These are phyloP conservation scores for Gymnocheta viridis DNA, from an alignment of 2,888 invertebrate genomes.

Conservation along the genomic window DNA sequence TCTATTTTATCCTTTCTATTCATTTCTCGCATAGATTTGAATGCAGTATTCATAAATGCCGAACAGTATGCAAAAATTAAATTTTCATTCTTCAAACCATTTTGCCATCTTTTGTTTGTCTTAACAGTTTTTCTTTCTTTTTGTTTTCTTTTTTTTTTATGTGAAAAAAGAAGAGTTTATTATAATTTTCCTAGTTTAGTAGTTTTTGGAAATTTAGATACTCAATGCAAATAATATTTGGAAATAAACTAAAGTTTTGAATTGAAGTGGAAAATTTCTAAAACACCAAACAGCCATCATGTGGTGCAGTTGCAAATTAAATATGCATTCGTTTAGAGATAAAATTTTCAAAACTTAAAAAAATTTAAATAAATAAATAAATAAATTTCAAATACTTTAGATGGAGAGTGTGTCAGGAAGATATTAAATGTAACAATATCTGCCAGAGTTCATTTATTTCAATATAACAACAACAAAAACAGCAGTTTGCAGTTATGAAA, in stretches of 20 bases:
- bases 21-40: slow-evolving; percentile 10
- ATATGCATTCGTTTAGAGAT: slow-evolving; percentile 33
- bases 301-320: slow-evolving; percentile 27
- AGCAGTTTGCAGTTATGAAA: too few relatives aligned
- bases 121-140: neutral
- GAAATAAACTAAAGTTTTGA: slow-evolving; percentile 43
- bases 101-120: slow-evolving; percentile 14
- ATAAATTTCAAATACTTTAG: neutral
- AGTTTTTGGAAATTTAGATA: slow-evolving; percentile 46
- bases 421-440: too few relatives aligned
- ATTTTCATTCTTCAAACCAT: neutral
- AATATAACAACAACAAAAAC: too few relatives aligned
- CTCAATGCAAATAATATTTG: slow-evolving; percentile 52
- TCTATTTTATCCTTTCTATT: slow-evolving; percentile 15
- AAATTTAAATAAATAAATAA: slow-evolving; percentile 44
- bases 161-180: slow-evolving; percentile 21
- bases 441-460: too few relatives aligned
- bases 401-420: neutral
- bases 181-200: slow-evolving; percentile 26
- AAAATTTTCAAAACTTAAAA: slow-evolving; percentile 32
- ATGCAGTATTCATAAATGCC: slow-evolving; percentile 15
- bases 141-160: neutral
- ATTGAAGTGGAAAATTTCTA: slow-evolving; percentile 43
- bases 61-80: neutral
- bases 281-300: slow-evolving; percentile 42